phyloP scores from a whole-genome alignment of 2,797 vertebrate genomes.

The Coccyzus lansbergi region DNA sequence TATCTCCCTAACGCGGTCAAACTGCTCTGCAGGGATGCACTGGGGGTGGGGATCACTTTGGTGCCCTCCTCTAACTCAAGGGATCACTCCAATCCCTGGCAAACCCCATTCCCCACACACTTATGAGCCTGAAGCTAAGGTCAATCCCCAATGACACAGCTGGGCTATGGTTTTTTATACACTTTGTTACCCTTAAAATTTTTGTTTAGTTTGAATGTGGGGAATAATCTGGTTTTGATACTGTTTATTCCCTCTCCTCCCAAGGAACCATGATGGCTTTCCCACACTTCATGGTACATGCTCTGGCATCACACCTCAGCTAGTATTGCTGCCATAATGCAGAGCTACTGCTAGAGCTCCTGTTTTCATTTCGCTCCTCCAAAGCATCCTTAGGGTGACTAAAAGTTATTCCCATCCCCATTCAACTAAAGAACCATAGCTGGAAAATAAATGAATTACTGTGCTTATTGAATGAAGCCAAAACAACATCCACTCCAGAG shows the following conservation, averaged over 20 bases:
- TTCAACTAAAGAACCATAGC: neutral
- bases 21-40: neutral
- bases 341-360: neutral
- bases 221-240: neutral
- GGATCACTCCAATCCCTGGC: neutral
- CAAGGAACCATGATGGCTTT: neutral
- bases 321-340: neutral
- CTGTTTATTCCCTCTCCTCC: neutral
- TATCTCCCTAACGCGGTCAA: fast-evolving
- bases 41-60: neutral
- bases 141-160: neutral
- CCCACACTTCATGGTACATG: neutral
- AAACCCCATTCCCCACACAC: neutral
- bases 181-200: neutral
- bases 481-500: neutral
- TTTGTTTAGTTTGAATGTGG: neutral
- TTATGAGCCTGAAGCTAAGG: neutral
- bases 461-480: neutral
- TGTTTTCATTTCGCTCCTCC: neutral
- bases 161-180: neutral
- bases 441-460: neutral
- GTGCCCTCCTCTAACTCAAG: fast-evolving
- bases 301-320: neutral
- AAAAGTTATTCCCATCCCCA: neutral
- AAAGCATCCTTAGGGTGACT: neutral